These are phyloP conservation scores for Nibea coibor DNA, from an alignment of 2,113 vertebrate genomes.

Conservation along the genomic window DNA sequence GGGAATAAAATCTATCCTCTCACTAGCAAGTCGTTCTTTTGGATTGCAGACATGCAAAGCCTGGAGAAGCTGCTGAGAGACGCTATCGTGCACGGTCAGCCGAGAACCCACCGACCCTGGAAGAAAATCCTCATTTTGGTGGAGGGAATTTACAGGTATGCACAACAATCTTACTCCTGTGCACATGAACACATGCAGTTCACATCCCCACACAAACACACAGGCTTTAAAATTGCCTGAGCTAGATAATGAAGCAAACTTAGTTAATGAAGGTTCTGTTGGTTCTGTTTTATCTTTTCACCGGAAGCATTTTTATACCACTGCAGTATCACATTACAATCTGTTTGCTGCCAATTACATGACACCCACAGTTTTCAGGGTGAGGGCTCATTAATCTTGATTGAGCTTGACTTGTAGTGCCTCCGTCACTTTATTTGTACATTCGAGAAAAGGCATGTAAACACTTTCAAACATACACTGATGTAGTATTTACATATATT, in stretches of 20 bases:
- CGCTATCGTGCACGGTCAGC: constrained; percentile 95
- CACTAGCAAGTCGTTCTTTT: not conserved
- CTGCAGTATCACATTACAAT: constrained; percentile 1
- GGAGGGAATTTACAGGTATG: constrained; percentile 97
- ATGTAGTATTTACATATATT: too few species aligned
- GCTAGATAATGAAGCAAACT: not conserved
- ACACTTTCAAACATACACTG: not conserved
- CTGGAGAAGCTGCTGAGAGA: constrained; percentile 97
- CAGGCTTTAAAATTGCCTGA: not conserved
- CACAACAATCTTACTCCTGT: not conserved
- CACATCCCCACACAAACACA: not conserved
- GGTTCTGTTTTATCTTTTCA: not conserved
- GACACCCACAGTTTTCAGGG: not conserved
- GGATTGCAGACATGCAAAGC: constrained; percentile 94
- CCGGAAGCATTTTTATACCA: not conserved
- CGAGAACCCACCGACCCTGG: constrained; percentile 95
- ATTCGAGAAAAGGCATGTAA: not conserved
- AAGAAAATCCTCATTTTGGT: constrained; percentile 98
- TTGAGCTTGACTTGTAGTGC: not conserved
- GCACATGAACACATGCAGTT: not conserved
- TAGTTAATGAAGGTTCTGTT: not conserved
- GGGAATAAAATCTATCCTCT: not conserved
- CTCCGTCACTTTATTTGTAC: not conserved
- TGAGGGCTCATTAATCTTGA: not conserved
- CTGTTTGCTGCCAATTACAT: constrained; percentile 3